These are phyloP conservation scores for Limnephilus marmoratus DNA, from an alignment of 2,888 invertebrate genomes.

Conservation along the genomic window DNA sequence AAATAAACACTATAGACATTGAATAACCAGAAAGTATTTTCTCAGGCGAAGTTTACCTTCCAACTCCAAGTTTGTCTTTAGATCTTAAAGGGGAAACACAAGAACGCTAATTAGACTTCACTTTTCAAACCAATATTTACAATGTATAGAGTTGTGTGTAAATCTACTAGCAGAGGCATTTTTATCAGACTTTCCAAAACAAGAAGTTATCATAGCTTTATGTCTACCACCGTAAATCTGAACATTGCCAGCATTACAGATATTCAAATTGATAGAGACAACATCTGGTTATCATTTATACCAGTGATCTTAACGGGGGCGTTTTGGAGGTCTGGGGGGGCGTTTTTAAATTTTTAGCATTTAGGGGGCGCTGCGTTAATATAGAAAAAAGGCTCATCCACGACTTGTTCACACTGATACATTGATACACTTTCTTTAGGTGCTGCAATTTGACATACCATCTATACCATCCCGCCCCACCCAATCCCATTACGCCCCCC, in stretches of 20 bases:
- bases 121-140: slow-evolving; percentile 24
- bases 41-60: slow-evolving; percentile 62
- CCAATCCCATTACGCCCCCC: no score
- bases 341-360: no score
- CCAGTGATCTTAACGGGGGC: no score
- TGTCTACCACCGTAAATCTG: neutral
- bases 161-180: neutral
- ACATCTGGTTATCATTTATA: no score
- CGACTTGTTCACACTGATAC: no score
- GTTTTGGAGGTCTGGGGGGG: no score
- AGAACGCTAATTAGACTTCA: slow-evolving; percentile 2
- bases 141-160: neutral
- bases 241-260: neutral
- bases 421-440: no score
- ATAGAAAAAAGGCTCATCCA: no score
- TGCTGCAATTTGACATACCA: no score
- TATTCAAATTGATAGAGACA: no score
- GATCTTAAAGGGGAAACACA: slow-evolving; percentile 63
- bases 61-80: slow-evolving; percentile 64
- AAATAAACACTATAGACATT: slow-evolving; percentile 14
- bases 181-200: neutral
- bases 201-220: neutral
- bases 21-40: slow-evolving; percentile 13
- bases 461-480: no score
- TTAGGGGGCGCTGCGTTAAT: no score